A percentile compares a stretch with the other conserved stretches of the same genome.
These are phyloP conservation scores for Lacerta agilis DNA, from an alignment of 2,797 vertebrate genomes.

Conservation along the genomic window DNA sequence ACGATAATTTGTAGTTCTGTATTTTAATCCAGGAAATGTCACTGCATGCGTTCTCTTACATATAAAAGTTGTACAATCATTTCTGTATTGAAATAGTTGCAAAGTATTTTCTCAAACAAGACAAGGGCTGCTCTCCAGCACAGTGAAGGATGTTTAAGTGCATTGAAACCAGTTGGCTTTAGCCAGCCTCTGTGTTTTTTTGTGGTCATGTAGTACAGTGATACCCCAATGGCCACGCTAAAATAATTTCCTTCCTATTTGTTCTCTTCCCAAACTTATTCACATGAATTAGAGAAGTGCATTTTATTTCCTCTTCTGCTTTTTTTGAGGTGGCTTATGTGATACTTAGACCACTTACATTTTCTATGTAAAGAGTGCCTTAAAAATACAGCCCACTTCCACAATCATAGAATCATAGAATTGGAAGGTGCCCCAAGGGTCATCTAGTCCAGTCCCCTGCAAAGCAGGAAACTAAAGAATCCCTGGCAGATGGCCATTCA, in stretches of 20 bases:
- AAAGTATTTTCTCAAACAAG: neutral
- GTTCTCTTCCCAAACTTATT: slow-evolving; percentile 8
- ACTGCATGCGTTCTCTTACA: neutral
- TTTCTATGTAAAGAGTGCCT: neutral
- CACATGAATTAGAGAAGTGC: neutral
- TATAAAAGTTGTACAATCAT: neutral
- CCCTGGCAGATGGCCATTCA: too few relatives aligned
- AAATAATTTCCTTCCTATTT: neutral
- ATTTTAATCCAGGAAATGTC: neutral
- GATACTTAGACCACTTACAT: neutral
- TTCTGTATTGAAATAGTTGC: neutral
- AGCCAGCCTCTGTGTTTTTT: too few relatives aligned
- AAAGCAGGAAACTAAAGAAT: too few relatives aligned
- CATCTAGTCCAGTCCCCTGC: too few relatives aligned
- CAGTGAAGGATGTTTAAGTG: neutral
- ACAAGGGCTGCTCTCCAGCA: neutral
- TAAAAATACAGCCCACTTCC: neutral
- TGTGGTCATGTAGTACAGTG: neutral
- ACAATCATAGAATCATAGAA: neutral
- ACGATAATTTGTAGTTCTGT: neutral
- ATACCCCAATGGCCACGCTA: neutral
- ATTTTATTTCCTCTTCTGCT: neutral
- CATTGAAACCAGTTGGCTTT: neutral
- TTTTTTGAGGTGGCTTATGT: neutral
- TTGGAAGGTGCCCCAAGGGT: too few relatives aligned